Base-by-base conservation (phyloP, 1,140 invertebrate species). In the Palaemon carinicauda region DNA sequence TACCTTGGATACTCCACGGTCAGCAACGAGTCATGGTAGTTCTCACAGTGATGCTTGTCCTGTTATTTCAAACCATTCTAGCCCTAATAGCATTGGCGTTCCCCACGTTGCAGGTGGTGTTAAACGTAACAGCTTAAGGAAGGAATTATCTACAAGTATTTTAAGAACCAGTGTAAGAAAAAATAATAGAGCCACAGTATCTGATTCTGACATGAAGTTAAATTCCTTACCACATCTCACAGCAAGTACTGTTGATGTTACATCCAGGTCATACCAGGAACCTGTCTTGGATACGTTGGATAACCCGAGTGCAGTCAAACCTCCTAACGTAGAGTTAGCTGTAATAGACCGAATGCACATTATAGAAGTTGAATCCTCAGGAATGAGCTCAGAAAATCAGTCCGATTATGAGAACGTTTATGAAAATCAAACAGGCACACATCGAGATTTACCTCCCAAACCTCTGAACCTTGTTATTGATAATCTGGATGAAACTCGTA, bases 341-440 rank as follows among this genome's bases (percentile, higher is more conserved):
- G 83, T 86, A 10, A 86, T 88, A 27, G 80, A 86, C n/a, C 75
- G 80, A 52, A 85, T 88, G 82, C 82, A 85, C 71, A 86, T 82
- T 17, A 82, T 88, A 27, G 82, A 81, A 80, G 52, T 53, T 24
- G 84, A 88, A 19, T 86, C 77, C 10, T 79, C 82, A 50, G 78
- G 78, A 9, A 50, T 65, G 33, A 80, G 79, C 31, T 78, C 79
- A 15, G 71, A 81, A 31, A 33, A 54, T 19, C 79, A 88, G 9
- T 82, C 83, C 24, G 77, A 87, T 65, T 89, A 89, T 82, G 82
- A 87, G 65, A 84, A 87, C n/a, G 84, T 87, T 54, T 89, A 87
- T 80, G 75, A 87, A 65, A 52, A 73, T 27, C 53, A 83, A 79
- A 33, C 73, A 79, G 33, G 69, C 21, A 50, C 15, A 1, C 29